phyloP scores from a whole-genome alignment of 2,797 vertebrate genomes.

The Mormyrus proboscirostris region DNA sequence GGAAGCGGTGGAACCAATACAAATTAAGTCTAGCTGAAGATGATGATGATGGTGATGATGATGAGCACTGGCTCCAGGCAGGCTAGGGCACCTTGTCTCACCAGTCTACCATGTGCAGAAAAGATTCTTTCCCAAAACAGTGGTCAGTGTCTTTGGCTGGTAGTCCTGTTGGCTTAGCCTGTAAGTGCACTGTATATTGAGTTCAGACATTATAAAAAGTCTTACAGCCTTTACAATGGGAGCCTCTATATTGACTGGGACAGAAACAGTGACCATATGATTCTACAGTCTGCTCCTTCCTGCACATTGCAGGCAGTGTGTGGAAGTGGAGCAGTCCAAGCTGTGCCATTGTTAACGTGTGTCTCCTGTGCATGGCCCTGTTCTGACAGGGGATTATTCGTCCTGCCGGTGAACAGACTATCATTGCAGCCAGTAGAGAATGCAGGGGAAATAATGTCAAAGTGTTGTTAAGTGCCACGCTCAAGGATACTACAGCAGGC shows the following conservation, averaged over 20 bases:
- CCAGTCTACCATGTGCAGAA: conserved; percentile 38
- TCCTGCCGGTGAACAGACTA: not conserved
- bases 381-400: not conserved
- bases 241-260: not conserved
- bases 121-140: conserved; percentile 37
- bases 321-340: not conserved
- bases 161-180: not conserved
- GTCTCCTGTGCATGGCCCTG: not conserved
- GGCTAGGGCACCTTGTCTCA: conserved; percentile 36
- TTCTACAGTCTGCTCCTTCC: not conserved
- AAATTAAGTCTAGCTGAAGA: not conserved
- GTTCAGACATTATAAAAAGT: not conserved
- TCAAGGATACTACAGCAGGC: not conserved
- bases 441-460: not conserved
- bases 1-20: not conserved
- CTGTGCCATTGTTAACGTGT: not conserved
- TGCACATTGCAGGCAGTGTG: not conserved
- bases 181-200: not conserved
- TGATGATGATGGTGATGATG: not conserved
- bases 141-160: not conserved
- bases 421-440: not conserved
- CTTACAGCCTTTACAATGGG: not conserved
- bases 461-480: not conserved
- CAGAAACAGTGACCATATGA: not conserved
- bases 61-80: conserved; percentile 28